These are phyloP conservation scores for Eupeodes latifasciatus DNA, from an alignment of 2,888 invertebrate genomes.

Conservation along the genomic window DNA sequence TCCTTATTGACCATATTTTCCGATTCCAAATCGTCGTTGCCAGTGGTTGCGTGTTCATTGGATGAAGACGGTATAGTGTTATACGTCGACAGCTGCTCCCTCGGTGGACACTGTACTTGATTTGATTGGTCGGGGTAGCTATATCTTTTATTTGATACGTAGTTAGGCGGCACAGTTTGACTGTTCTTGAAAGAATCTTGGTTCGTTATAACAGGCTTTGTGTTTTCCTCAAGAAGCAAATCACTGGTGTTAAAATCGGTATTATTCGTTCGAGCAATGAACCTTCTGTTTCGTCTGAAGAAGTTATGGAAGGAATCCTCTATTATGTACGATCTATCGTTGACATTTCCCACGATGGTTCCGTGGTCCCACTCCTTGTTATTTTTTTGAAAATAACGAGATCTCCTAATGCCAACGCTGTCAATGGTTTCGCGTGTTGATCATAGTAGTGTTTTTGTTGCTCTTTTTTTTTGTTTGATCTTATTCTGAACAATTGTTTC, in stretches of 20 bases:
- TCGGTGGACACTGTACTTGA: too few relatives aligned
- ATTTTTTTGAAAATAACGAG: conserved; percentile 64
- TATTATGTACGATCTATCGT: conserved; percentile 51
- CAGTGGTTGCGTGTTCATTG: too few relatives aligned
- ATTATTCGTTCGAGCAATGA: conserved; percentile 46
- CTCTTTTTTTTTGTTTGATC: conserved; percentile 46
- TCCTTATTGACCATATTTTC: too few relatives aligned
- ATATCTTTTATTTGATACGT: too few relatives aligned
- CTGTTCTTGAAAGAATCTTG: too few relatives aligned
- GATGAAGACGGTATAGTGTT: too few relatives aligned
- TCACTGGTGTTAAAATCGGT: conserved; percentile 18
- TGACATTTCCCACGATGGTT: conserved; percentile 27
- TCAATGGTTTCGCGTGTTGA: conserved; percentile 26
- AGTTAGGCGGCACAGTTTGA: too few relatives aligned
- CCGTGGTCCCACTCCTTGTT: conserved; percentile 52
- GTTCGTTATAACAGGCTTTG: neutral
- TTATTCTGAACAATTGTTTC: conserved; percentile 54
- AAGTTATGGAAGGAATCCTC: conserved; percentile 45
- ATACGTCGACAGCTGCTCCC: too few relatives aligned
- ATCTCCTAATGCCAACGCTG: conserved; percentile 48
- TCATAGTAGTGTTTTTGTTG: conserved; percentile 35
- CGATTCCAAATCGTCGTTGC: too few relatives aligned
- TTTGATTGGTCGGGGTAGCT: too few relatives aligned
- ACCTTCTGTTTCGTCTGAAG: conserved; percentile 42
- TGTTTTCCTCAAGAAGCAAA: neutral